A percentile compares a stretch with the other conserved stretches of the same genome.
Evolutionary conservation across 2,113 vertebrate species (phyloP).

Genomic region (Tragelaphus buxtoni): DNA sequence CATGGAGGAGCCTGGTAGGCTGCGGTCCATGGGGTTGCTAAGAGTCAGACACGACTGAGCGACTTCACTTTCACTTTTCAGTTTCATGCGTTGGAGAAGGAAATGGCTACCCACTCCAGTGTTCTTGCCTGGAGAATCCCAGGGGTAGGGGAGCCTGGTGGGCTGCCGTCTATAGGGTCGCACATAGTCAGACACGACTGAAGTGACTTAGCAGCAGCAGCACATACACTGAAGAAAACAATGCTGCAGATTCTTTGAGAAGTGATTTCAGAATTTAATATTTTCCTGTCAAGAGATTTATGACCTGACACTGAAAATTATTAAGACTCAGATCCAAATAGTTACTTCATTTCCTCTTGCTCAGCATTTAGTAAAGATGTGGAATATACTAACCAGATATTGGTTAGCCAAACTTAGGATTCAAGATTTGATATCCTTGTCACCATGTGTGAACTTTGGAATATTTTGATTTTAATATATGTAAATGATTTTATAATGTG

Average conservation of each 20-base stretch:
- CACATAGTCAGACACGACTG: too few relatives aligned
- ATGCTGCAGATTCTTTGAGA: constrained; percentile 15
- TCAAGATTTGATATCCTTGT: constrained; percentile 27
- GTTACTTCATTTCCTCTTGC: constrained; percentile 36
- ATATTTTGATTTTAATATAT: constrained; percentile 66
- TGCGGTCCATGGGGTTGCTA: too few relatives aligned
- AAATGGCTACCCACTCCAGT: too few relatives aligned
- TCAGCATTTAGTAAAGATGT: constrained; percentile 17
- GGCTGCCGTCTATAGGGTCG: too few relatives aligned
- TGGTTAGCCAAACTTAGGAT: not conserved
- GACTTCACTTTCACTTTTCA: too few relatives aligned
- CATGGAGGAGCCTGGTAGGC: too few relatives aligned
- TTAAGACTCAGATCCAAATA: constrained; percentile 26
- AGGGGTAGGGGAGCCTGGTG: too few relatives aligned
- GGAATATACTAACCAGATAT: not conserved
- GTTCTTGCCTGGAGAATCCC: too few relatives aligned
- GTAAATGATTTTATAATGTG: constrained; percentile 63
- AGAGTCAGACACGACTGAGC: too few relatives aligned
- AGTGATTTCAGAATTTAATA: constrained; percentile 46
- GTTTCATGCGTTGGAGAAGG: too few relatives aligned
- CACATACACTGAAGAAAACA: constrained; percentile 25
- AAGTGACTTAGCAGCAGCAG: not conserved
- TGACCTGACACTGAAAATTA: constrained; percentile 52
- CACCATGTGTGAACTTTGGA: constrained; percentile 17
- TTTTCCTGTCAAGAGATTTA: constrained; percentile 58